Base-by-base conservation (phyloP, 1,140 invertebrate species). In the Ceratina japonica region DNA sequence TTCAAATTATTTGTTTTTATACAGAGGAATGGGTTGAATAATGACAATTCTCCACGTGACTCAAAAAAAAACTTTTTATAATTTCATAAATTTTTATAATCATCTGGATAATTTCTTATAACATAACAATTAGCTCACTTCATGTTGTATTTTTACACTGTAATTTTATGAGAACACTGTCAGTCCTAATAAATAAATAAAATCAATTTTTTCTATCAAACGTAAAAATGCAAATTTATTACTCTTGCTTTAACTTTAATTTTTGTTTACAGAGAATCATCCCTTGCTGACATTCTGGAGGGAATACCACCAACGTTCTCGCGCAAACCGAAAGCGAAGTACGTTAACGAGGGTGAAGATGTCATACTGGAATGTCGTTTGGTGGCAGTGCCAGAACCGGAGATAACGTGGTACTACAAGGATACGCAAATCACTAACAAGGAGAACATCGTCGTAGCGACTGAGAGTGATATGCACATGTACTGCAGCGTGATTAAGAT, bases 271-370 rank as follows among this genome's bases (percentile, higher is more conserved):
- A 94, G 97, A 87, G 97, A 98, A 92, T 98, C 97, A 15, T 98
- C 97, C 0, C 92, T 98, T 62, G 96, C 96, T 12, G 97, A 98
- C 89, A 97, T 98, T 70, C 91, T 98, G 62, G 97, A 98, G 93
- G 97, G 97, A 58, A 97, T 98, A 88, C 97, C 97, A 64, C 97
- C 97, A 51, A 98, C 97, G n/a, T 98, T 98, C 91, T 97, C 97
- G 8, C 95, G 96, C 63, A 96, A 97, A 90, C 97, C 97, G 0
- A 96, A 97, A 90, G 95, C 96, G 0, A 96, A 96, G 91, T 97
- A 95, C 86, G 96, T 97, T 0, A 94, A 97, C 81, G 96, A 97
- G 92, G 95, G 95, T 31, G 94, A 96, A 1, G 94, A 97, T 87
- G 95, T 98, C 37, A 95, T 96, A 64, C 90, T 98, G 22, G 97